Evolutionary conservation across 2,888 invertebrate genomes (phyloP), one percentile per base, ranked within the genome.

Genomic region (Caenorhabditis plicata): DNA sequence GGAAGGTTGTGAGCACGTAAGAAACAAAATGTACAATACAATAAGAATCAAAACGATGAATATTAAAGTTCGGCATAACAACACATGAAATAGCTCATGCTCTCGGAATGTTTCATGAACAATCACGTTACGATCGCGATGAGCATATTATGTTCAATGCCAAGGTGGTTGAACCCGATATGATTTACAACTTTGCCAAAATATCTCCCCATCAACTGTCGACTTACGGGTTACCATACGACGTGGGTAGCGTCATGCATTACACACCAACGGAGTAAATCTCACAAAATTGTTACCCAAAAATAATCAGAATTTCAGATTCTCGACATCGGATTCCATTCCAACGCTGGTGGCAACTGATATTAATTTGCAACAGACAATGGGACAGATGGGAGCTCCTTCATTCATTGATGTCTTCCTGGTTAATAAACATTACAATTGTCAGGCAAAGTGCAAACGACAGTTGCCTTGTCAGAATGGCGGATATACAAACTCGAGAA

Each of bases 81-180:
- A 64, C 72, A 19, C 72, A 72, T 39, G 72, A 72, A 22, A 27
- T 72, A 39, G 72, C 70, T 3, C 72, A 72, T 50, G 69, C 72
- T 13, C 54, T 72, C 7, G 72, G 72, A 15, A 35, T 72, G 11
- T 72, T 68, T 32, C 72, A 72, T 35, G 69, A 69, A 26, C 72
- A 72, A 41, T 68, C 68, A 13, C 33, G 72, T 29, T 72, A 53
- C 40, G 69, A 68, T 50, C 13, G 71, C 19, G 71, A 71, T 27
- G 43, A 45, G 3, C 57, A 45, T 22, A 65, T 71, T 8, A 46
- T 44, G 5, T 63, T 71, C 42, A 67, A 71, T 41, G 43, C 63
- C 0, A 46, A 57, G n/a, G 58, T 65, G 2, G 65, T 71, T 13
- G 56, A 64, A 2, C 39, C 44, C 17, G 32, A 50, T 13, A 40